These are phyloP conservation scores for Torymus texanus DNA, from an alignment of 2,888 invertebrate genomes.

Conservation along the genomic window DNA sequence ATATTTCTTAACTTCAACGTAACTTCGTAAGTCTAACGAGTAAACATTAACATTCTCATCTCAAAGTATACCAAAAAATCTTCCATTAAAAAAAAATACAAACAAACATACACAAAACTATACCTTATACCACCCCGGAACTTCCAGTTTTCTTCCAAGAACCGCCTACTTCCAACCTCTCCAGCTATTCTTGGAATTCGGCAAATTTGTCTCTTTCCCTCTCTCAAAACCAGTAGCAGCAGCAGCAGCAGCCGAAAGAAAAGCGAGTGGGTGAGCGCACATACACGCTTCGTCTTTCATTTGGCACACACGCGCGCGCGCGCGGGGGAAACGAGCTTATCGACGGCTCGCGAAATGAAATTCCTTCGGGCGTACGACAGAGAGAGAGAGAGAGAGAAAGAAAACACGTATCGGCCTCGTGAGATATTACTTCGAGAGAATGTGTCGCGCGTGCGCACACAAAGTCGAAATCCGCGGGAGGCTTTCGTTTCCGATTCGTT, in stretches of 20 bases:
- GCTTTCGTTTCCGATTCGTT: slow-evolving; percentile 47
- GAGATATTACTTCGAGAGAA: slow-evolving; percentile 44
- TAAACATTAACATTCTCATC: too few species aligned
- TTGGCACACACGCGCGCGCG: slow-evolving; percentile 22
- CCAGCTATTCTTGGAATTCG: slow-evolving; percentile 36
- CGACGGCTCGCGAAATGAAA: slow-evolving; percentile 55
- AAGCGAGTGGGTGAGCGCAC: neutral
- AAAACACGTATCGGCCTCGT: slow-evolving; percentile 23
- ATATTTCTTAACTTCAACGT: too few species aligned
- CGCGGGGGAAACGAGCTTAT: slow-evolving; percentile 51
- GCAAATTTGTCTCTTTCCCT: slow-evolving; percentile 36
- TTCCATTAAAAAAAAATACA: too few species aligned
- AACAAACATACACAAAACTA: too few species aligned
- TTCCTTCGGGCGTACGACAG: slow-evolving; percentile 34
- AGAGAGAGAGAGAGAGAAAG: neutral
- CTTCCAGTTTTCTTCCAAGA: too few species aligned
- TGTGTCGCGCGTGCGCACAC: slow-evolving; percentile 30
- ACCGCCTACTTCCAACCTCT: neutral
- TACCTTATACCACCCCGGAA: too few species aligned
- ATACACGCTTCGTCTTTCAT: slow-evolving; percentile 40
- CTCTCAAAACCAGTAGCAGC: neutral
- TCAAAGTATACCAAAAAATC: too few species aligned
- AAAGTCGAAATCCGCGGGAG: slow-evolving; percentile 35
- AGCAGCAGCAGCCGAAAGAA: neutral
- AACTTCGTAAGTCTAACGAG: too few species aligned